Evolutionary conservation across 2,888 invertebrate species (phyloP).

Genomic region (Thecophora atra): DNA sequence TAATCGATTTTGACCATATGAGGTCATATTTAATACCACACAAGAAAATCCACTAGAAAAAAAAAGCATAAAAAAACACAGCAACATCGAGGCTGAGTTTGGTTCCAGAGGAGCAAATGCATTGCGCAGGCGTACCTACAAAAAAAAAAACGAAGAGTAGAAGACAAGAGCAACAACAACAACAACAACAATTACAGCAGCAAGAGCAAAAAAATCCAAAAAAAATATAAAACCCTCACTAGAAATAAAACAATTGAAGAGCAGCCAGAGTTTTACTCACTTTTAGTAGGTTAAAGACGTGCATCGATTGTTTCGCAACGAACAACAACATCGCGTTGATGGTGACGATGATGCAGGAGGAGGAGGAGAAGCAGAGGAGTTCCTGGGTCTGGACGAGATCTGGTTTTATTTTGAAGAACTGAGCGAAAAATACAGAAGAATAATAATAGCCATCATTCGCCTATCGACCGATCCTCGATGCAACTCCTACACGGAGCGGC

Average conservation of each 20-base stretch:
- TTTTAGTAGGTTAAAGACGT: constrained; percentile 38
- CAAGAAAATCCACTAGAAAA: not conserved
- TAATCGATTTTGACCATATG: constrained; percentile 38
- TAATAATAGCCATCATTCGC: not conserved
- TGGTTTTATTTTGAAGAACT: constrained; percentile 23
- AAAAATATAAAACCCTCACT: not conserved
- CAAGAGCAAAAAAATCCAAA: not conserved
- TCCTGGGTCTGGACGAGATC: not conserved
- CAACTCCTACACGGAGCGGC: not conserved
- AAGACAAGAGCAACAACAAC: too few relatives aligned
- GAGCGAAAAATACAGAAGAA: not conserved
- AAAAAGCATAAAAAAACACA: too few relatives aligned
- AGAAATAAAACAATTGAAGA: constrained; percentile 16
- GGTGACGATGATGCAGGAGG: too few relatives aligned
- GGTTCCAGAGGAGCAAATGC: constrained; percentile 23
- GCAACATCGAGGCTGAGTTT: constrained; percentile 6
- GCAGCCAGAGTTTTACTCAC: constrained; percentile 6
- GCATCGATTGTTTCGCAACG: constrained; percentile 9
- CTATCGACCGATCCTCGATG: not conserved
- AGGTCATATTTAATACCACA: constrained; percentile 32
- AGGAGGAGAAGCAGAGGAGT: too few relatives aligned
- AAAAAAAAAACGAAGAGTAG: constrained; percentile 1
- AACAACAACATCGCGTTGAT: constrained; percentile 10
- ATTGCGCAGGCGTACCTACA: constrained; percentile 33
- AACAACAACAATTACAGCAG: not conserved